Evolutionary conservation across 2,113 vertebrate genomes (phyloP), one percentile per base, ranked within the genome.

Genomic region (Bambusicola thoracicus): DNA sequence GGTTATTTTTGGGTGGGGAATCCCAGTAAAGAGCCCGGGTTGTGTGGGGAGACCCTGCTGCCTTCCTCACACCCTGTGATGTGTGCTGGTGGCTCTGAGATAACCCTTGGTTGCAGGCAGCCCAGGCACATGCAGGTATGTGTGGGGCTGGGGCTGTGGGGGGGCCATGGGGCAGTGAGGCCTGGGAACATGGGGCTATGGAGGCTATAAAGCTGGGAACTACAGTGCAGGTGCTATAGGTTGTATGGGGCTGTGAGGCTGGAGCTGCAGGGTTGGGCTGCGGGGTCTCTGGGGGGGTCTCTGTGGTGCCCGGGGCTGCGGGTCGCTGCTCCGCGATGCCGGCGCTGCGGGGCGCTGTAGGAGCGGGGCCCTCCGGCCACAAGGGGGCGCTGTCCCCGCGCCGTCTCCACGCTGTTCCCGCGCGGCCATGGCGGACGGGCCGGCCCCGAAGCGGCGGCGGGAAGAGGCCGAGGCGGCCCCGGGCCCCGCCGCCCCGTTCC

Each of bases 401-500:
- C 21, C 8, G 32, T 5, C 6, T 32, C 43, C 29, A 43, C 41
- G 29, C 40, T 21, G 13, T 61, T 9, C 34, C 34, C 34, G 43
- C 9, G 30, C 29, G 21, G 65, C 65, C 43, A 58, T 58, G 72
- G 72, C 53, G 40, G 53, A 58, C 53, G 40, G 40, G 15, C 5
- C 14, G 40, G 53, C 27, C 27, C 53, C 29, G 53, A 55, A 55
- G 53, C 53, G 53, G 27, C 53, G 53, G 8, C 16, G 53, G 53
- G 29, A 55, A 5, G 51, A 53, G 27, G 25, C 10, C 8, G n/a
- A 34, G n/a, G 58, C 58, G 21, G 70, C 29, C 15, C 16, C 38
- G 38, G 93, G 29, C n/a, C n/a, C n/a, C 51, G 72, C 8, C 30
- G 94, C 81, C 29, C 40, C 29, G n/a, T 88, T 96, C 40, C 96